These are phyloP conservation scores for Trichacis sp. DNA, from an alignment of 2,888 invertebrate species.

Conservation along the genomic window DNA sequence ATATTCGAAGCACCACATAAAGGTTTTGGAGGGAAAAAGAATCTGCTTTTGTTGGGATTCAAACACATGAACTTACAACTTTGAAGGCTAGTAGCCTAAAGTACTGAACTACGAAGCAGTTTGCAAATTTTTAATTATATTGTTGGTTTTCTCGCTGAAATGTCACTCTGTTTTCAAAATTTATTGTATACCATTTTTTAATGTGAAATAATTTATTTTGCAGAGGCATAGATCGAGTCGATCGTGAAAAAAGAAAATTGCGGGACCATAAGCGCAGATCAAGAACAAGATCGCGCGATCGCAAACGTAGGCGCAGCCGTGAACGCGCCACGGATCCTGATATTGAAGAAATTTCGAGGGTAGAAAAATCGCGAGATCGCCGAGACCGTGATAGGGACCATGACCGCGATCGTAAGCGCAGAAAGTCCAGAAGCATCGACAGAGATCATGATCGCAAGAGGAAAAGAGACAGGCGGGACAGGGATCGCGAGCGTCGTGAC, in stretches of 20 bases:
- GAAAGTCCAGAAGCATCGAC: conserved; percentile 71
- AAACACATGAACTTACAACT: no score
- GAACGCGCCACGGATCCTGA: conserved; percentile 71
- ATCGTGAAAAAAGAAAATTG: conserved; percentile 63
- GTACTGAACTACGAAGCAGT: no score
- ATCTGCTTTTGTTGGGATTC: no score
- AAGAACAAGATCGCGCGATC: conserved; percentile 69
- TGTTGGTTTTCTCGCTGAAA: no score
- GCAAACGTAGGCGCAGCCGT: conserved; percentile 72
- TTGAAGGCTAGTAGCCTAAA: no score
- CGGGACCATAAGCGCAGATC: conserved; percentile 64
- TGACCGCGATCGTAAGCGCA: conserved; percentile 74
- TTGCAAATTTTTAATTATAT: no score
- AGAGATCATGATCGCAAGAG: conserved; percentile 73
- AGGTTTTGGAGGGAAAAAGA: no score
- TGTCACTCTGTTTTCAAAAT: no score
- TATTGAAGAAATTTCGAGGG: conserved; percentile 71
- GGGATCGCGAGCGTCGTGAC: conserved; percentile 75
- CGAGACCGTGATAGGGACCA: conserved; percentile 73
- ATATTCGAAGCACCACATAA: no score
- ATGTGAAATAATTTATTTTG: no score
- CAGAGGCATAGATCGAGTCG: conserved; percentile 69
- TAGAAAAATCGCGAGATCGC: conserved; percentile 69
- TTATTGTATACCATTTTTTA: conserved; percentile 19
- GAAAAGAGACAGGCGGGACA: conserved; percentile 74